A percentile compares a stretch with the other conserved stretches of the same genome.
These are phyloP conservation scores for Zapus hudsonius DNA, from an alignment of 2,113 vertebrate species.

Conservation along the genomic window DNA sequence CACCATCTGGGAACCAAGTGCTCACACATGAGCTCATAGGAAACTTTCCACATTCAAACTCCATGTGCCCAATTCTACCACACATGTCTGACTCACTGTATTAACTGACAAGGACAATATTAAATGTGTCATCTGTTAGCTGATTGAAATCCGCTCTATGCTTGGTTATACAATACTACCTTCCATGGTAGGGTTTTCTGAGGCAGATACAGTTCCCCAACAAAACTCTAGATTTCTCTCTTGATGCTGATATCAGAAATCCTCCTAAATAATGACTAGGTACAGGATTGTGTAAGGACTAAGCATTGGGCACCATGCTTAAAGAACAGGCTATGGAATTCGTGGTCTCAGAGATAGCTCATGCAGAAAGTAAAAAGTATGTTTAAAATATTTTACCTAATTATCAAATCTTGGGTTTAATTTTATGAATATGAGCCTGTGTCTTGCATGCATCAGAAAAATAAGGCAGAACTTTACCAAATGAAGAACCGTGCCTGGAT, in stretches of 20 bases:
- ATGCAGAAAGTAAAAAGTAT: not conserved
- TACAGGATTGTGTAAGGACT: not conserved
- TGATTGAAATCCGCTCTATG: not conserved
- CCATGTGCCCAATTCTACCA: not conserved
- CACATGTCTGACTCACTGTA: not conserved
- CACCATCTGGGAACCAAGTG: too few relatives aligned
- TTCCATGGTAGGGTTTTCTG: not conserved
- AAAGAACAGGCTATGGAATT: not conserved
- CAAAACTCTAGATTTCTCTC: not conserved
- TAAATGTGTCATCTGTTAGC: not conserved
- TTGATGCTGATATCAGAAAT: not conserved
- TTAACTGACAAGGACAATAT: not conserved
- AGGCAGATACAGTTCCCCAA: not conserved
- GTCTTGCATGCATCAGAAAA: not conserved
- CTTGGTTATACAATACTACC: not conserved
- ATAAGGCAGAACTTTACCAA: slow-evolving; percentile 3
- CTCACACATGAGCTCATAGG: too few relatives aligned
- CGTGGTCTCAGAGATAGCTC: not conserved
- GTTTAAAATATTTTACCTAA: slow-evolving; percentile 9
- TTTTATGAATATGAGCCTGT: not conserved
- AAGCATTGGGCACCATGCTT: not conserved
- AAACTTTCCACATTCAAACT: too few relatives aligned
- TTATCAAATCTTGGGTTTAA: not conserved
- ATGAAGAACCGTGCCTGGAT: not conserved
- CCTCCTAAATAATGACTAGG: not conserved